phyloP scores from a whole-genome alignment of 1,140 invertebrate genomes.

The Steinernema feltiae region DNA sequence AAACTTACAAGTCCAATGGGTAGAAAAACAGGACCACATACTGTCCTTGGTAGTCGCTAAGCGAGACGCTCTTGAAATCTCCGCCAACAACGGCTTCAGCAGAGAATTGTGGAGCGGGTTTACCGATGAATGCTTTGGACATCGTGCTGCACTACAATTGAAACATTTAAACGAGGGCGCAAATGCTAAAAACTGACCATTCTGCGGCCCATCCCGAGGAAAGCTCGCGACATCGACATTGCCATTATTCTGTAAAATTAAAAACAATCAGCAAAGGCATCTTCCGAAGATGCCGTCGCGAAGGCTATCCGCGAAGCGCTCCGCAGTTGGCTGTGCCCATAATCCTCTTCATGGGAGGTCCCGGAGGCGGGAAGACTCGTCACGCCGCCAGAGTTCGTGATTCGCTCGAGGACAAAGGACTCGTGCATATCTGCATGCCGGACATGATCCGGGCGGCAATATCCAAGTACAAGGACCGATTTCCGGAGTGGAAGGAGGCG shows the following conservation, averaged over 20 bases:
- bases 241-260: no score
- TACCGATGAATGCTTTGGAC: slow-evolving; percentile 64
- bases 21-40: slow-evolving; percentile 96
- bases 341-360: slow-evolving; percentile 55
- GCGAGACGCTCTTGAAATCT: slow-evolving; percentile 78
- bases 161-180: neutral
- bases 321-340: no score
- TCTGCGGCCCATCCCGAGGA: neutral
- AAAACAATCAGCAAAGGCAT: no score
- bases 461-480: slow-evolving; percentile 51
- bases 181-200: neutral
- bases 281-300: no score
- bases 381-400: slow-evolving; percentile 49
- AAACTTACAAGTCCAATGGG: slow-evolving; percentile 84
- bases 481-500: slow-evolving; percentile 52
- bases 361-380: slow-evolving; percentile 54
- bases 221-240: no score
- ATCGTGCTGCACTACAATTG: slow-evolving; percentile 18
- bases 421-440: slow-evolving; percentile 57
- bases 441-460: slow-evolving; percentile 49
- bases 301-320: no score
- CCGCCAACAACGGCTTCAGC: slow-evolving; percentile 82
- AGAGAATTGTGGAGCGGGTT: slow-evolving; percentile 79
- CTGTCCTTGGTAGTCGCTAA: slow-evolving; percentile 84
- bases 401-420: slow-evolving; percentile 40